A percentile compares a stretch with the other conserved stretches of the same genome.
phyloP scores from a whole-genome alignment of 2,888 invertebrate genomes.

The Gisinianus flammeolus region DNA sequence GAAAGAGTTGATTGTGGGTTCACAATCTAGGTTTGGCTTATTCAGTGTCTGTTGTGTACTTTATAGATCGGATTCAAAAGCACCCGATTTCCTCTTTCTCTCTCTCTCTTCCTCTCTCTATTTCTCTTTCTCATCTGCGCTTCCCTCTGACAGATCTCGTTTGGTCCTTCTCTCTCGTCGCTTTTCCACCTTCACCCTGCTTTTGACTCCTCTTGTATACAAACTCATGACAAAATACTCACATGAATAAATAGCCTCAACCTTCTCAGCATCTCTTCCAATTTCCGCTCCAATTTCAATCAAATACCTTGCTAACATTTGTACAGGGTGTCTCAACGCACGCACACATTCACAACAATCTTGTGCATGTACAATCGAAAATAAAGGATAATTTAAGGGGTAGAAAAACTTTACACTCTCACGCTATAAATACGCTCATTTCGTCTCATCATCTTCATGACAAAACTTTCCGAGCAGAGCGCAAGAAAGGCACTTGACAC shows the following conservation, averaged over 20 bases:
- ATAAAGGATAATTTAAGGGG: neutral
- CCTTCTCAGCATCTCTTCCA: conserved; percentile 27
- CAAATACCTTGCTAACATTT: conserved; percentile 27
- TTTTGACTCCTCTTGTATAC: no score
- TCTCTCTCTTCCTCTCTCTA: neutral
- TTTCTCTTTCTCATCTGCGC: no score
- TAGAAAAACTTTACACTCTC: neutral
- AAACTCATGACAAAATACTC: neutral
- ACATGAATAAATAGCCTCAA: neutral
- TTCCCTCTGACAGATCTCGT: conserved; percentile 27
- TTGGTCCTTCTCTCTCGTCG: conserved; percentile 12
- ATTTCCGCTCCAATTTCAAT: conserved; percentile 33
- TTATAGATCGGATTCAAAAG: conserved; percentile 38
- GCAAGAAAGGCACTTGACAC: no score
- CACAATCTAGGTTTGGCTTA: no score
- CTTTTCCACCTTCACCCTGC: conserved; percentile 2
- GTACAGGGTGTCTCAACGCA: neutral
- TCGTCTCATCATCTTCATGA: no score
- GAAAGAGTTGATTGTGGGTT: no score
- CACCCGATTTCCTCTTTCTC: conserved; percentile 27
- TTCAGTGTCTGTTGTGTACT: conserved; percentile 16
- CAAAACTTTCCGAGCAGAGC: neutral
- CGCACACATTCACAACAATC: no score
- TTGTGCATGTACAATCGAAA: no score
- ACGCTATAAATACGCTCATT: conserved; percentile 11